Conservation (phyloP, 2,113 vertebrate species). For the Rhinichthys klamathensis region DNA sequence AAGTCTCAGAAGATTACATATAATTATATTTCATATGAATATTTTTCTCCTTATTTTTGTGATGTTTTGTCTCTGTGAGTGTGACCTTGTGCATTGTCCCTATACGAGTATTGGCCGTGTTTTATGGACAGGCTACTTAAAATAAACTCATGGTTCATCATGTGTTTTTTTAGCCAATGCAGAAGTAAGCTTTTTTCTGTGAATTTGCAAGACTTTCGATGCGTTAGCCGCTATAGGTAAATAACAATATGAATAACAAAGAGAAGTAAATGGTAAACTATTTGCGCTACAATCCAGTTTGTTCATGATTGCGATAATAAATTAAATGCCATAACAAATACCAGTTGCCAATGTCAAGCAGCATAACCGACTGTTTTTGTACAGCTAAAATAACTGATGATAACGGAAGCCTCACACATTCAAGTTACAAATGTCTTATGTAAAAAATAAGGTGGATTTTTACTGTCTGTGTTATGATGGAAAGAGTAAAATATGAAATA, state of each 20-base stretch:
- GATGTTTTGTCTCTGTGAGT: too few relatives aligned
- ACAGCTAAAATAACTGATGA: background rate
- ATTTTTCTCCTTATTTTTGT: background rate
- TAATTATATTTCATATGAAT: background rate
- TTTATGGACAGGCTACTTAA: background rate
- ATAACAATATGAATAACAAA: too few relatives aligned
- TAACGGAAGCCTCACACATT: background rate
- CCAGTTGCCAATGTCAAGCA: background rate
- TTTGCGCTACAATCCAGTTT: background rate
- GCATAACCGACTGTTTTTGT: background rate
- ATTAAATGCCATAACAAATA: background rate
- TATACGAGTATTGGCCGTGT: background rate
- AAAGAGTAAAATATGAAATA: too few relatives aligned
- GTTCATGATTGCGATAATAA: background rate
- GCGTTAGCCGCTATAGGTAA: too few relatives aligned
- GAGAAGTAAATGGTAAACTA: too few relatives aligned
- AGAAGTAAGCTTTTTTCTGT: too few relatives aligned
- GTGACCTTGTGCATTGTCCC: too few relatives aligned
- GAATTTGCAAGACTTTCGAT: too few relatives aligned
- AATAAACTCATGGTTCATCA: background rate
- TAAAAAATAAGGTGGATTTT: background rate
- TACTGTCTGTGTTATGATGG: background rate
- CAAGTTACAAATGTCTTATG: too few relatives aligned
- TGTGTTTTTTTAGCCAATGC: too few relatives aligned
- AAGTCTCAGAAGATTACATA: background rate